Evolutionary conservation across 2,797 vertebrate species (phyloP).

Genomic region (Ctenosaura bakeri): DNA sequence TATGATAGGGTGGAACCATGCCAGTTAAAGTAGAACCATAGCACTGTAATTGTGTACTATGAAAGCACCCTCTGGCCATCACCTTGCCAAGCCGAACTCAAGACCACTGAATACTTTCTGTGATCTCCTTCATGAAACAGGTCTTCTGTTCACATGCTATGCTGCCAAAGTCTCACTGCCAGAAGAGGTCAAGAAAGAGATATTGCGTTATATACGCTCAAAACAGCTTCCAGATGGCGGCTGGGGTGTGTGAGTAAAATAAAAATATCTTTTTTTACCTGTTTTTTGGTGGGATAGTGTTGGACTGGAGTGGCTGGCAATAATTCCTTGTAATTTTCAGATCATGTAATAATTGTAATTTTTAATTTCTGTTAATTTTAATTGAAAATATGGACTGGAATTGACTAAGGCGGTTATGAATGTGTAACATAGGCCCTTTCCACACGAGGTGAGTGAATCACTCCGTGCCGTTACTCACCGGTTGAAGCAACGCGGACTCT

Average conservation of each 20-base stretch:
- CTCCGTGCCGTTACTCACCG: too few species aligned
- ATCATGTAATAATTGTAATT: neutral
- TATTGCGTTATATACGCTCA: constrained; percentile 90
- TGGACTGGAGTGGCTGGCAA: neutral
- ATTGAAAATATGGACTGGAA: too few species aligned
- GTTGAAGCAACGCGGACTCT: too few species aligned
- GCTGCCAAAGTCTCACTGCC: constrained; percentile 84
- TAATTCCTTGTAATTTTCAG: constrained; percentile 14
- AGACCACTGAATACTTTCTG: too few species aligned
- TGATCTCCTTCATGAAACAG: constrained; percentile 71
- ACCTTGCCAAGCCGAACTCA: too few species aligned
- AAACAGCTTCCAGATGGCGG: constrained; percentile 94
- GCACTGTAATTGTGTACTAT: too few species aligned
- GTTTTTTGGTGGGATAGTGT: neutral
- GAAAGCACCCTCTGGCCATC: too few species aligned
- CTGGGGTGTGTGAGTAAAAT: constrained; percentile 93
- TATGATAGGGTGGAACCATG: too few species aligned
- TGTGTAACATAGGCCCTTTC: too few species aligned
- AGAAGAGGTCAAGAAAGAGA: constrained; percentile 87
- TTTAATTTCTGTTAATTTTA: neutral
- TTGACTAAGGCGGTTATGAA: too few species aligned
- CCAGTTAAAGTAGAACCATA: too few species aligned
- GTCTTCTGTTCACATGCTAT: constrained; percentile 91
- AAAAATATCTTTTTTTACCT: neutral
- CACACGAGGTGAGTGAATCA: too few species aligned